Evolutionary conservation across 2,113 vertebrate genomes (phyloP), one percentile per base, ranked within the genome.

Genomic region (Scartelaos histophorus): DNA sequence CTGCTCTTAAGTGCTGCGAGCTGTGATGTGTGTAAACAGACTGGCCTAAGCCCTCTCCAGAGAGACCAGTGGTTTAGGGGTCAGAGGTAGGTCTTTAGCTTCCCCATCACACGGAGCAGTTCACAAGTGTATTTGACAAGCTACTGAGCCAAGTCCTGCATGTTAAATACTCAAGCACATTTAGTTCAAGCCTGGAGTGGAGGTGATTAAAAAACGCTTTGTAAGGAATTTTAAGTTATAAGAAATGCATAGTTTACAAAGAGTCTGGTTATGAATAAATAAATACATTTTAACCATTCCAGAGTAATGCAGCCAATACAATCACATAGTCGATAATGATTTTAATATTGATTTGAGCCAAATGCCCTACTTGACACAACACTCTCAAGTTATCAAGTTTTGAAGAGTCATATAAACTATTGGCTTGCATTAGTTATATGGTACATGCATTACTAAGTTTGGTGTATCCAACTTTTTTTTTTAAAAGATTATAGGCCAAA

Each of bases 21-120:
- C 88, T 90, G 83, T 90, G 91, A 90, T 93, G 90, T 92, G 85
- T 92, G 89, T 90, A 90, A 93, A 93, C 86, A 90, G 72, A 70
- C 82, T 80, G 79, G 84, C 83, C 78, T 86, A 85, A 92, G 86
- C 87, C 80, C 79, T 70, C 83, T 85, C 89, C 77, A 87, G 81
- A 85, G 82, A 69, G 67, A 86, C 69, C 85, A 88, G 87, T 90
- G 84, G 81, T 83, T 83, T 84, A 88, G 80, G 81, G 93, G 91
- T 94, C 91, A 91, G 80, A 75, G 78, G 70, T 84, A 85, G 89
- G 75, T 78, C 87, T 73, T 76, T 76, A 82, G 69, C 74, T 73
- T 76, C 69, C 2, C 15, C 24, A 34, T 61, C 0, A 56, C 47
- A 35, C 43, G 61, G 9, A 56, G 22, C 64, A 22, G 22, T 60